These are phyloP conservation scores for Rhingia campestris DNA, from an alignment of 2,888 invertebrate species.

Conservation along the genomic window DNA sequence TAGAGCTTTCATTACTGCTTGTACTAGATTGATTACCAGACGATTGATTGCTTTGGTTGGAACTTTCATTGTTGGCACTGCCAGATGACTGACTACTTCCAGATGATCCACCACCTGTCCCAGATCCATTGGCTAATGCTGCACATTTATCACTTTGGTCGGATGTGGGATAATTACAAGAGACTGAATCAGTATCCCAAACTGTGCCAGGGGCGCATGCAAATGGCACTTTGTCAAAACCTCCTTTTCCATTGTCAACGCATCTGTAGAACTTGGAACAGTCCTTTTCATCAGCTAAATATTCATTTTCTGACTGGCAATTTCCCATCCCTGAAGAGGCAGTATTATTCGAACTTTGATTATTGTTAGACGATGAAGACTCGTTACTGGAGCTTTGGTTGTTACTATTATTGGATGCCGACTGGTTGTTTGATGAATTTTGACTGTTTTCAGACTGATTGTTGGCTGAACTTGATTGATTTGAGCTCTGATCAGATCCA, in stretches of 20 bases:
- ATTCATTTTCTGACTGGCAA: conserved; percentile 82
- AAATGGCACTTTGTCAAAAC: conserved; percentile 85
- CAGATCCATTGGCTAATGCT: conserved; percentile 7
- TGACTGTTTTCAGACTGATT: conserved; percentile 56
- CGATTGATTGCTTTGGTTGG: conserved; percentile 8
- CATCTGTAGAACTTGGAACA: conserved; percentile 88
- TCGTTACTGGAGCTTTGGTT: conserved; percentile 23
- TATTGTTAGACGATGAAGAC: conserved; percentile 22
- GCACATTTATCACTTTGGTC: conserved; percentile 79
- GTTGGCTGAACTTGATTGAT: conserved; percentile 44
- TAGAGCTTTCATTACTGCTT: conserved; percentile 2
- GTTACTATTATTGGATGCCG: conserved; percentile 51
- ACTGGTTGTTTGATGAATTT: conserved; percentile 59
- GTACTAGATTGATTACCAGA: conserved; percentile 7
- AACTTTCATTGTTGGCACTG: conserved; percentile 9
- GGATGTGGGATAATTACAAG: conserved; percentile 80
- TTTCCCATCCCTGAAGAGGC: conserved; percentile 77
- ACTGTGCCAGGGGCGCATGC: conserved; percentile 87
- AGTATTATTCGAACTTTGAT: conserved; percentile 65
- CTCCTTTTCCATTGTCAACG: conserved; percentile 85
- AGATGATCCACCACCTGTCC: not conserved
- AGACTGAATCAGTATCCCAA: conserved; percentile 84
- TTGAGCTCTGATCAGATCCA: conserved; percentile 36
- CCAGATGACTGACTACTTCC: not conserved
- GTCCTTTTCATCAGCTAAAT: conserved; percentile 82